Conservation (phyloP, 2,888 invertebrate genomes). For the Tetanocera ferruginea region DNA sequence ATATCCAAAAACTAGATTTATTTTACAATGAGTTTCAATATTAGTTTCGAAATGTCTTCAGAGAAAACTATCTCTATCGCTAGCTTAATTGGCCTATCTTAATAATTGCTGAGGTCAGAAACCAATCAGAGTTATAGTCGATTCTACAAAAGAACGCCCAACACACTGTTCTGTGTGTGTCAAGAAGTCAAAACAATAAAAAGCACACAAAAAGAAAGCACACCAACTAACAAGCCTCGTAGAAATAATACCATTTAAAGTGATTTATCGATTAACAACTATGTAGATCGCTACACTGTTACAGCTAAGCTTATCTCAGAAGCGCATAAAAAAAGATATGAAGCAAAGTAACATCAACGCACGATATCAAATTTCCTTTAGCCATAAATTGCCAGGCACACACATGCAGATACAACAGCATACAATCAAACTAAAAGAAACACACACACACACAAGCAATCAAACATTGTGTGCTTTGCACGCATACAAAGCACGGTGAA, state of each 20-base stretch:
- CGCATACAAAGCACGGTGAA: background rate
- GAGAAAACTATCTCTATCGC: too few relatives aligned
- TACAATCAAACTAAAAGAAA: background rate
- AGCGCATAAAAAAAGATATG: background rate
- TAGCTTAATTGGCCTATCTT: too few relatives aligned
- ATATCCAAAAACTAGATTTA: too few relatives aligned
- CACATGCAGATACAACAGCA: conserved; percentile 71
- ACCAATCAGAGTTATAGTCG: too few relatives aligned
- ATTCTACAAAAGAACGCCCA: too few relatives aligned
- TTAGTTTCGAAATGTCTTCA: too few relatives aligned
- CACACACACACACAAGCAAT: background rate
- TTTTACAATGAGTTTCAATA: too few relatives aligned
- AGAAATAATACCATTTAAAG: background rate
- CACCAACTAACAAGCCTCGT: background rate
- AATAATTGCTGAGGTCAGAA: too few relatives aligned
- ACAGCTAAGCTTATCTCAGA: background rate
- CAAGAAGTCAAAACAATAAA: background rate
- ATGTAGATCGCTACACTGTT: background rate
- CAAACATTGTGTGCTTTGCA: background rate
- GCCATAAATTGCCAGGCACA: conserved; percentile 21
- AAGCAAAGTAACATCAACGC: background rate
- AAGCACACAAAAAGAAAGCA: background rate
- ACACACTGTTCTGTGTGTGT: too few relatives aligned
- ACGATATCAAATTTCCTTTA: conserved; percentile 27
- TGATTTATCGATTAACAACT: background rate